Base-by-base conservation (phyloP, 2,113 vertebrate species). In the Zosterops japonicus region DNA sequence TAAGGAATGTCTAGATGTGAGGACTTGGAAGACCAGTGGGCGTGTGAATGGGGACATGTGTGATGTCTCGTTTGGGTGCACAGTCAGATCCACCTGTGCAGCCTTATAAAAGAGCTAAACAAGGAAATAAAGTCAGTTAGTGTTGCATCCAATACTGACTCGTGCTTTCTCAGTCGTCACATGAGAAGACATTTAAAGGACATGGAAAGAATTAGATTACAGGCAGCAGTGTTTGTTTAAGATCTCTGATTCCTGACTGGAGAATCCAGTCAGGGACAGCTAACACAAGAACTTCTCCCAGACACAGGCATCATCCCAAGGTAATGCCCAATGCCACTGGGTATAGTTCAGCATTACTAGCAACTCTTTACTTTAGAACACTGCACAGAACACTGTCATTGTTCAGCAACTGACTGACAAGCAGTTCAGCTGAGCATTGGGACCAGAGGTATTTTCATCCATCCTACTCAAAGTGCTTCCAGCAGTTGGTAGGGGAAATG, bases 21-120 rank as follows among this genome's bases (percentile, higher is more conserved):
- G 2, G 13, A 57, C 56, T 5, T 86, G 36, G 44, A 67, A 67
- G 44, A 50, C 3, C 21, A 59, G 53, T 14, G 0, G 0, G 24
- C 1, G 0, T 52, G 53, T 44, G 61, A 68, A 31, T 8, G 44
- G 31, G 44, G 36, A 68, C 0, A 0, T 33, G 25, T 31, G 27
- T 13, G 52, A 20, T 21, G 23, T 31, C 52, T 67, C 9, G 7
- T 68, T 42, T 14, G 11, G 44, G 44, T 17, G 36, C 71, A 76
- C 13, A 31, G 35, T 31, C 1, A 0, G 61, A 44, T 36, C 61
- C 1, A 1, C 36, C 11, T 14, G 17, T 22, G 36, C 23, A 35
- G 50, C 36, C 31, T 31, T 42, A 27, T 11, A 14, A 33, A 86
- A 52, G 31, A 42, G 25, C 31, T 52, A 2, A 50, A 25, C 11